These are phyloP conservation scores for Pedionomus torquatus DNA, from an alignment of 2,113 vertebrate species.

Conservation along the genomic window DNA sequence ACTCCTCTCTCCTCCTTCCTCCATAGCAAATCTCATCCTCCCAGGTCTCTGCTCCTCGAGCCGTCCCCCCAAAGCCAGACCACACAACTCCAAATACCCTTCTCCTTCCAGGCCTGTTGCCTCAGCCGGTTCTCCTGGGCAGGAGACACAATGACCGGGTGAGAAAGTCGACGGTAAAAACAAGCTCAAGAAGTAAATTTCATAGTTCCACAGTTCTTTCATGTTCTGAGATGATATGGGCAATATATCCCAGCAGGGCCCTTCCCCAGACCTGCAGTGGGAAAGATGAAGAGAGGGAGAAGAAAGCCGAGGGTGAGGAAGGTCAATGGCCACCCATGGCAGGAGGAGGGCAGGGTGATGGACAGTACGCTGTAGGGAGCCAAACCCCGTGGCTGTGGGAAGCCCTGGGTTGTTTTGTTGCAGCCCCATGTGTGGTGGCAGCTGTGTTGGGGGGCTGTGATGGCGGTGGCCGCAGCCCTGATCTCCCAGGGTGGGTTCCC, in stretches of 20 bases:
- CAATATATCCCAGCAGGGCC: accelerated
- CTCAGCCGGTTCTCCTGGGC: not conserved
- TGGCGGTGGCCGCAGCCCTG: accelerated
- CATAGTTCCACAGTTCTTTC: not conserved
- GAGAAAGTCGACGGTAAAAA: not conserved
- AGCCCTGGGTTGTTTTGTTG: not conserved
- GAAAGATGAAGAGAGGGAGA: too few species aligned
- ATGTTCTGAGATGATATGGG: accelerated
- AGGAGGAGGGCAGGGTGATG: accelerated
- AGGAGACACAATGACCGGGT: not conserved
- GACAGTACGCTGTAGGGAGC: not conserved
- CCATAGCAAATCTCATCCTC: not conserved
- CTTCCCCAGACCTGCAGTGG: accelerated
- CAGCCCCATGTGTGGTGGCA: not conserved
- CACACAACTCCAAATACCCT: accelerated
- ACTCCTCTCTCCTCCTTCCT: not conserved
- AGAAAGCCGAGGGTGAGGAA: accelerated
- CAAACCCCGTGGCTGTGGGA: not conserved
- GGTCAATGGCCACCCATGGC: accelerated
- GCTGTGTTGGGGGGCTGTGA: accelerated
- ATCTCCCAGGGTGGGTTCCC: accelerated
- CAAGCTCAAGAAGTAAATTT: not conserved
- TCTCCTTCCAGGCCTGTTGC: not conserved
- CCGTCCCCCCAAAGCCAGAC: not conserved
- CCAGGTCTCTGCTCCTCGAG: not conserved